A percentile compares a stretch with the other conserved stretches of the same genome.
Evolutionary conservation across 2,113 vertebrate species (phyloP).

Genomic region (Oceanodroma tethys): DNA sequence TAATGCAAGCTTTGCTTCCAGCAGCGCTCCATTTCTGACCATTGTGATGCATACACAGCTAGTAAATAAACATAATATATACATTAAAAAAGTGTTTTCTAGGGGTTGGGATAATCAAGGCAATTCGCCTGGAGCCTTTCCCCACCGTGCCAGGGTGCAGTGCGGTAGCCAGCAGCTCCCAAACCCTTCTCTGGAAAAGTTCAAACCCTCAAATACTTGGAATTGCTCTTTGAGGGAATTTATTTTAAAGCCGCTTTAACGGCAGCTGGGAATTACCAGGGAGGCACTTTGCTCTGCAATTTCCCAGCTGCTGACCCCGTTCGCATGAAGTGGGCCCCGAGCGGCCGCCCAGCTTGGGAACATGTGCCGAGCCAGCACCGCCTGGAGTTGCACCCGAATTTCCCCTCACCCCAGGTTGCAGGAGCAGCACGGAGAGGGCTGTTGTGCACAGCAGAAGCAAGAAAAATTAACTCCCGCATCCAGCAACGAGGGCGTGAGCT

Average conservation of each 20-base stretch:
- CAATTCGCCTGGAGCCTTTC: neutral
- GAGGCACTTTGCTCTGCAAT: slow-evolving; percentile 57
- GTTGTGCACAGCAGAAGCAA: fast-evolving
- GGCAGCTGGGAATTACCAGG: slow-evolving; percentile 66
- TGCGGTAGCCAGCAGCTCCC: neutral
- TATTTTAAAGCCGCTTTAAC: slow-evolving; percentile 63
- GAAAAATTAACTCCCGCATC: neutral
- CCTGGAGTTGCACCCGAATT: neutral
- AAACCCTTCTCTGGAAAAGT: slow-evolving; percentile 49
- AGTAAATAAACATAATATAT: neutral
- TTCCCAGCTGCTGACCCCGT: slow-evolving; percentile 59
- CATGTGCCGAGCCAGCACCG: neutral
- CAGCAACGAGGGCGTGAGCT: neutral
- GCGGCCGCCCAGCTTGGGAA: neutral
- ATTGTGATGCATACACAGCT: fast-evolving
- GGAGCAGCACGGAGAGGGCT: neutral
- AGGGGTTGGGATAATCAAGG: neutral
- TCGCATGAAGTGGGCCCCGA: neutral
- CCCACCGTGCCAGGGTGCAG: neutral
- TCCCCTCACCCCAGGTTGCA: neutral
- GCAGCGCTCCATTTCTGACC: fast-evolving
- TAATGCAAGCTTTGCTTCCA: neutral
- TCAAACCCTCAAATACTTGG: slow-evolving; percentile 67
- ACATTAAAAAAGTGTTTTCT: neutral
- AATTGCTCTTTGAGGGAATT: slow-evolving; percentile 66